Conservation (phyloP, 2,113 vertebrate species). For the Podilymbus podiceps region DNA sequence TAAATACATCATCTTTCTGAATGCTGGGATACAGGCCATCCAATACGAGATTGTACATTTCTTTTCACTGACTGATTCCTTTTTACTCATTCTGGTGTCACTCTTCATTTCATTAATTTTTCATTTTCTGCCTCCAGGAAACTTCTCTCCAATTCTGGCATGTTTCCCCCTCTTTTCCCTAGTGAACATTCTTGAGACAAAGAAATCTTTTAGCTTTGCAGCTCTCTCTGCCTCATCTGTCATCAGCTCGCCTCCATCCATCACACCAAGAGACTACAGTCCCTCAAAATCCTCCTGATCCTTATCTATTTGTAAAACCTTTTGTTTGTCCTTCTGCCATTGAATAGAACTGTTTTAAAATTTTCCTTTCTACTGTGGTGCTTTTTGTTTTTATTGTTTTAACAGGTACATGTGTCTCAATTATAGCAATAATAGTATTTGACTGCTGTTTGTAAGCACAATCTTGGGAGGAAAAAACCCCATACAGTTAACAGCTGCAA, state of each 20-base stretch:
- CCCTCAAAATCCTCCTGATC: conserved; percentile 40
- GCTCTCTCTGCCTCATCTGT: conserved; percentile 59
- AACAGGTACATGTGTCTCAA: background rate
- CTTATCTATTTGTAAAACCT: conserved; percentile 55
- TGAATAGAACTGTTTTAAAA: background rate
- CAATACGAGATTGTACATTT: background rate
- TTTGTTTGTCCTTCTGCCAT: conserved; percentile 36
- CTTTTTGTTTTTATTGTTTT: background rate
- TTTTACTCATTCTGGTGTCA: conserved; percentile 66
- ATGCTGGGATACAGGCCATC: background rate
- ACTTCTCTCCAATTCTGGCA: conserved; percentile 66
- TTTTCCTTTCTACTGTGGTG: background rate
- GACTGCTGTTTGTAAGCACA: background rate
- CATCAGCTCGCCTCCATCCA: conserved; percentile 57
- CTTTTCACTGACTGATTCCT: conserved; percentile 44
- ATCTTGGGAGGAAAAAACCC: background rate
- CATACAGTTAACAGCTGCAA: background rate
- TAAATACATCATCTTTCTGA: background rate
- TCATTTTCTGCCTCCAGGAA: conserved; percentile 72
- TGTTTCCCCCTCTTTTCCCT: conserved; percentile 61
- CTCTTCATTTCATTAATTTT: conserved; percentile 71
- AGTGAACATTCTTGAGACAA: conserved; percentile 64
- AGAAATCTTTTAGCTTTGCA: conserved; percentile 69
- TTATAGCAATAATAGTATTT: conserved; percentile 3
- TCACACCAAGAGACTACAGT: conserved; percentile 45